Percentiles rank a stretch among this genome's conserved stretches.
These are phyloP conservation scores for Hoplostethus mediterraneus DNA, from an alignment of 2,797 vertebrate genomes.

Conservation along the genomic window DNA sequence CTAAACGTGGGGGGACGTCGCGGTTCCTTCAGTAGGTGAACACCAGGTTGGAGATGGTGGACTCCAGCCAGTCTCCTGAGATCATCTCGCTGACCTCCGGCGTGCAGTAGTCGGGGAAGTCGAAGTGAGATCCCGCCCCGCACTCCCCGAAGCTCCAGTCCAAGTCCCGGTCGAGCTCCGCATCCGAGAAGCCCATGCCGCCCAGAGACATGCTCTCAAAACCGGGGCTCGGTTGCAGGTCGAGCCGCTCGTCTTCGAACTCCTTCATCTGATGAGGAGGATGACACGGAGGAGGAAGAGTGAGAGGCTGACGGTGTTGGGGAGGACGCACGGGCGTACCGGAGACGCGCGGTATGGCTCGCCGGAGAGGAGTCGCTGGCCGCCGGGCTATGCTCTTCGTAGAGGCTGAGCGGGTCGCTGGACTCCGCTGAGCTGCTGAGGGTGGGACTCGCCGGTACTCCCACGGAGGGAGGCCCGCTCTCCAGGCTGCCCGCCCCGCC, in stretches of 20 bases:
- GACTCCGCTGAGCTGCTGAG: constrained; percentile 92
- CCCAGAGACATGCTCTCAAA: constrained; percentile 94
- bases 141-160: constrained; percentile 94
- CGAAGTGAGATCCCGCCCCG: constrained; percentile 96
- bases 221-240: constrained; percentile 91
- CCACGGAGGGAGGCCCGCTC: constrained; percentile 88
- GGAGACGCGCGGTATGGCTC: constrained; percentile 85
- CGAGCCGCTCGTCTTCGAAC: constrained; percentile 94
- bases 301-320: constrained; percentile 93
- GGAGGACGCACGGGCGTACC: constrained; percentile 90
- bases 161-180: constrained; percentile 94
- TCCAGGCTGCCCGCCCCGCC: constrained; percentile 82
- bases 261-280: constrained; percentile 95
- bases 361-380: constrained; percentile 80
- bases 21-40: constrained; percentile 92
- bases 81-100: constrained; percentile 99
- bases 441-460: constrained; percentile 91
- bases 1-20: constrained; percentile 45
- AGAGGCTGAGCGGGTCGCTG: constrained; percentile 93
- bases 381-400: constrained; percentile 88
- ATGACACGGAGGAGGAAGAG: constrained; percentile 86
- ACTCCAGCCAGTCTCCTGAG: constrained; percentile 98
- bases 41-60: constrained; percentile 97
- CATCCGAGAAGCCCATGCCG: constrained; percentile 90
- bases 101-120: constrained; percentile 99